Evolutionary conservation across 2,888 invertebrate species (phyloP).

Genomic region (Acronicta leporina): DNA sequence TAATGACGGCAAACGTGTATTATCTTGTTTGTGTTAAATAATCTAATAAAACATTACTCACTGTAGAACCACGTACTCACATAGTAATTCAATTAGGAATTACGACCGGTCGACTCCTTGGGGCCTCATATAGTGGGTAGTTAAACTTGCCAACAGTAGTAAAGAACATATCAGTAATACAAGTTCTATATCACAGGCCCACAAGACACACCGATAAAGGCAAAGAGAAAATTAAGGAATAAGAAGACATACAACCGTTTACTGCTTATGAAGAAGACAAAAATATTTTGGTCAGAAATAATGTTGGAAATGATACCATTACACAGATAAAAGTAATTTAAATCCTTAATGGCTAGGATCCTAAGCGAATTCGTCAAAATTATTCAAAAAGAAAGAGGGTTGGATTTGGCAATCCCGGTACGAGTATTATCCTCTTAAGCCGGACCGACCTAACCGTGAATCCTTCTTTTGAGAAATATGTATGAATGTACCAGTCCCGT

Average conservation of each 20-base stretch:
- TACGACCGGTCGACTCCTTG: constrained; percentile 33
- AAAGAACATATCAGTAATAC: constrained; percentile 30
- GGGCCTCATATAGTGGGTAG: constrained; percentile 20
- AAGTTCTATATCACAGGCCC: constrained; percentile 21
- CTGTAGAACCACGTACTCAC: constrained; percentile 16
- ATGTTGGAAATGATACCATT: constrained; percentile 28
- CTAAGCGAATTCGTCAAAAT: constrained; percentile 52
- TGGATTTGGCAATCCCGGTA: constrained; percentile 46
- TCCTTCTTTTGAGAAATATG: constrained; percentile 52
- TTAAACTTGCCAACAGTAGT: constrained; percentile 38
- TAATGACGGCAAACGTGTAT: neutral
- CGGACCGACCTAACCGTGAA: constrained; percentile 36
- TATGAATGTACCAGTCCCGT: constrained; percentile 31
- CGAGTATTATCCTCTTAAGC: constrained; percentile 53
- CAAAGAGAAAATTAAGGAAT: constrained; percentile 10
- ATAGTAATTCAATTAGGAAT: constrained; percentile 49
- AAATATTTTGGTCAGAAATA: constrained; percentile 20
- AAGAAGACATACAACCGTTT: constrained; percentile 7
- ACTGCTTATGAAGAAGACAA: constrained; percentile 29
- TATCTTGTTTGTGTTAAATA: constrained; percentile 18
- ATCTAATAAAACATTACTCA: constrained; percentile 29
- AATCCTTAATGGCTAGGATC: constrained; percentile 44
- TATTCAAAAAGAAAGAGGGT: constrained; percentile 51
- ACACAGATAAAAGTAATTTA: constrained; percentile 49
- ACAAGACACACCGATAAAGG: constrained; percentile 14